Evolutionary conservation across 1,140 invertebrate genomes (phyloP).

Genomic region (Neodiprion lecontei): DNA sequence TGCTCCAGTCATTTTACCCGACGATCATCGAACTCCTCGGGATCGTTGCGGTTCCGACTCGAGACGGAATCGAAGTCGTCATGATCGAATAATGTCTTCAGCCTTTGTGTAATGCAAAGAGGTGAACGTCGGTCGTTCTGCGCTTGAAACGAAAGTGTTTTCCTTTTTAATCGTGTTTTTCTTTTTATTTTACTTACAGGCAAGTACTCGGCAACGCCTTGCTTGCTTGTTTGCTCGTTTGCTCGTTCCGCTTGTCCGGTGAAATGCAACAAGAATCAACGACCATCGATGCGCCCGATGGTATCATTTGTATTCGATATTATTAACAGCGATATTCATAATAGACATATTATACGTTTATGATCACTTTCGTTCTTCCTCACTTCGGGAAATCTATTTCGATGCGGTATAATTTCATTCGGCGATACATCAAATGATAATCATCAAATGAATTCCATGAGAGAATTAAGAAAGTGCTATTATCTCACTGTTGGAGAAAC

Average conservation of each 20-base stretch:
- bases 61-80: too few relatives aligned
- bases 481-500: too few relatives aligned
- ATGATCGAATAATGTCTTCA: background rate
- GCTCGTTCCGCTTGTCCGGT: background rate
- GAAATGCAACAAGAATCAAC: background rate
- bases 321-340: background rate
- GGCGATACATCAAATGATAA: too few relatives aligned
- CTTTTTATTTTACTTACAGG: background rate
- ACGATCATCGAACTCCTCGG: too few relatives aligned
- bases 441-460: too few relatives aligned
- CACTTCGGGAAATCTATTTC: too few relatives aligned
- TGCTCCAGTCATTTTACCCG: too few relatives aligned
- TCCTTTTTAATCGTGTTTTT: conserved; percentile 1
- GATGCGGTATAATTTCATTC: too few relatives aligned
- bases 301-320: background rate
- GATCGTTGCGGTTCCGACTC: too few relatives aligned
- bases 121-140: background rate
- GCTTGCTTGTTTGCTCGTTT: background rate
- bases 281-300: background rate
- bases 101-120: background rate
- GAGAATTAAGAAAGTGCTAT: too few relatives aligned
- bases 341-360: too few relatives aligned
- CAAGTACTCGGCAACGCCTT: background rate
- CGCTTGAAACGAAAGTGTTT: background rate
- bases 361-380: too few relatives aligned